Base-by-base conservation (phyloP, 2,888 invertebrate species). In the Scaptomyza cyrtandrae region DNA sequence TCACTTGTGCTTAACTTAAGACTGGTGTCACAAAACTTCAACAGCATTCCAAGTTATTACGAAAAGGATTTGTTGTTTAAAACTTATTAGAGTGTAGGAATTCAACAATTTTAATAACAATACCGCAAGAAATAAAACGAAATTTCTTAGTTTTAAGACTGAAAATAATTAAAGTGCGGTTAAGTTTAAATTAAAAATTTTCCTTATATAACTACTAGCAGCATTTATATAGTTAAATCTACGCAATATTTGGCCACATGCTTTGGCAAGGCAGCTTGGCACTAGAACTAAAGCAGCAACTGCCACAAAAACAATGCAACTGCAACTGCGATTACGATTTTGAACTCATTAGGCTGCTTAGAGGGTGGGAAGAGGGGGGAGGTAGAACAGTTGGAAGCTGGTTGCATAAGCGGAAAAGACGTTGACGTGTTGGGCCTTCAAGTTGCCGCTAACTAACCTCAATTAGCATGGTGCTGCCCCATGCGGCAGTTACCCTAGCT, bases 361-460 rank as follows among this genome's bases (percentile, higher is more conserved):
- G 33, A 14, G 29, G 33, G n/a, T n/a, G n/a, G 33, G 6, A 1
- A 13, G 35, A 5, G 35, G 13, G 35, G 1, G 39, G 48, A 16
- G 33, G 6, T 33, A 44, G 65, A 44, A 54, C 41, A 49, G 56
- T 27, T 48, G 54, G 60, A 11, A 10, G 60, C 66, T 39, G 14
- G 64, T 80, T 80, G 68, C 70, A 71, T 62, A 53, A 70, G 66
- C 79, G 71, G 66, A 69, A 68, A 65, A 67, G 54, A 63, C 71
- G 82, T 71, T 63, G 59, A 77, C 61, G 61, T 68, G 71, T 75
- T 58, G 64, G 64, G 59, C 76, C 56, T 56, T 69, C 63, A 77
- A 72, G 70, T 81, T 81, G 72, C 19, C 85, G 1, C 19, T 19
- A 72, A 69, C 72, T 71, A 82, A 79, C 77, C 82, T 75, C 78